A percentile compares a stretch with the other conserved stretches of the same genome.
Conservation (phyloP, 2,797 vertebrate genomes). For the Kryptopterus vitreolus region DNA sequence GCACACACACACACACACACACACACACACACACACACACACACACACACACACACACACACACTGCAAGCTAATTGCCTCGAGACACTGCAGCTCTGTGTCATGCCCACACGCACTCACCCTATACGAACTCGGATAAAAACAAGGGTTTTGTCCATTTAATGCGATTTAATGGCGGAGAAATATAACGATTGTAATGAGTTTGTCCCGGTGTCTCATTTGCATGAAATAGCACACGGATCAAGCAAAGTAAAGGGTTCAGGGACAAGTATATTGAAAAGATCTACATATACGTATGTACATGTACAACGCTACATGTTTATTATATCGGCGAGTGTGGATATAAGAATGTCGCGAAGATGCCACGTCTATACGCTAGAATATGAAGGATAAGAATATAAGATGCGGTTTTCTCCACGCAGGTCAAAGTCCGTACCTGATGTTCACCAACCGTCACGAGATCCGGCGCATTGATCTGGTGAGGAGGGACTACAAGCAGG, state of each 20-base stretch:
- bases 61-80: slow-evolving; percentile 30
- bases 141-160: background rate
- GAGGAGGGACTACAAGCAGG: slow-evolving; percentile 87
- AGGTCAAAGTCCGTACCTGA: slow-evolving; percentile 91
- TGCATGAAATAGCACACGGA: background rate
- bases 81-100: slow-evolving; percentile 28
- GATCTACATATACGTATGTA: background rate
- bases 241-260: background rate
- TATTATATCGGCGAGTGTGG: background rate
- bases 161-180: slow-evolving; percentile 12
- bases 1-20: slow-evolving; percentile 31
- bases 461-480: slow-evolving; percentile 91
- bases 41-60: slow-evolving; percentile 30
- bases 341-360: no score
- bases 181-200: background rate
- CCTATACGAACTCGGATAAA: background rate
- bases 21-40: slow-evolving; percentile 27
- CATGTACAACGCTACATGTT: background rate
- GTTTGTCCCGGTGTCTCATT: background rate
- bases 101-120: background rate
- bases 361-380: no score
- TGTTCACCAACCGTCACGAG: slow-evolving; percentile 97
- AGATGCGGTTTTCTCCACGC: slow-evolving; percentile 4
- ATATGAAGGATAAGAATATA: no score
- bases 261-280: background rate